phyloP scores from a whole-genome alignment of 2,113 vertebrate genomes.

The Engraulis encrasicolus region DNA sequence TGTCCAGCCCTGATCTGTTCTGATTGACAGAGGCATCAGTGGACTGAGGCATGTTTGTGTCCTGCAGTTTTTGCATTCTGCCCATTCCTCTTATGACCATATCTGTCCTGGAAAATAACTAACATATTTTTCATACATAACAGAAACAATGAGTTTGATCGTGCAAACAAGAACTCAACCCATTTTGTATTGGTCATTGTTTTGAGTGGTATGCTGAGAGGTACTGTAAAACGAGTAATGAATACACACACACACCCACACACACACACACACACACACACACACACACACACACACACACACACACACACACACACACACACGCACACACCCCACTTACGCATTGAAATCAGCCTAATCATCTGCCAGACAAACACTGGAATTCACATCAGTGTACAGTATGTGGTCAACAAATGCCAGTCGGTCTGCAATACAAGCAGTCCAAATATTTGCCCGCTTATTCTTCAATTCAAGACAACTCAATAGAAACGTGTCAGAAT shows the following conservation, averaged over 20 bases:
- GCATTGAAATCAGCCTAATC: not conserved
- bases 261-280: not conserved
- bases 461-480: conserved; percentile 6
- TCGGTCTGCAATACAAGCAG: too few species aligned
- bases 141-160: not conserved
- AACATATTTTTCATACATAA: not conserved
- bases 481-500: not conserved
- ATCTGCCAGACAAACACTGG: not conserved
- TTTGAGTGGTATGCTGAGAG: not conserved
- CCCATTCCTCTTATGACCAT: not conserved
- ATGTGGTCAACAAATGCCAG: too few species aligned
- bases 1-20: too few species aligned
- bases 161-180: not conserved
- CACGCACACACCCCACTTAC: not conserved
- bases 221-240: not conserved
- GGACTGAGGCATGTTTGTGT: not conserved
- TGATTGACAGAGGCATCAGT: too few species aligned
- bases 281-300: not conserved
- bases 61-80: not conserved
- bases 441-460: conserved; percentile 1
- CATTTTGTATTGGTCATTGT: not conserved
- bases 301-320: not conserved
- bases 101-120: not conserved
- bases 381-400: not conserved
- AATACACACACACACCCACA: conserved; percentile 3